Base-by-base conservation (phyloP, 2,113 vertebrate species). In the Anolis sagrei region DNA sequence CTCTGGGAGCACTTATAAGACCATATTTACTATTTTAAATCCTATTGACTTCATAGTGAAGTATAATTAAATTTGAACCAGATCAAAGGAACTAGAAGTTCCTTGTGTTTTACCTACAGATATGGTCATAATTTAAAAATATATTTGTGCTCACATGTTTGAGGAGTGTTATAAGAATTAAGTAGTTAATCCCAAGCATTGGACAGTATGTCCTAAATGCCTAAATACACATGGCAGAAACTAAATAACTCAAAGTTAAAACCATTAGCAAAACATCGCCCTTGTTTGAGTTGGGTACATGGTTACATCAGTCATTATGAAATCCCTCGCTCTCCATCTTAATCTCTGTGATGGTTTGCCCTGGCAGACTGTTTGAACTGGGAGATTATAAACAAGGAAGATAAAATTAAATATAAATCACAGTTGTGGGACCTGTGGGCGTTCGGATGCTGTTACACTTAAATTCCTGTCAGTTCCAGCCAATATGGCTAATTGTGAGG, bases 181-280 rank as follows among this genome's bases (percentile, higher is more conserved):
- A 95, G 90, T 92, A 95, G 94, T 94, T 96, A 96, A 95, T 96
- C 94, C 95, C 93, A 94, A 94, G 90, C 90, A 93, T 96, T 96
- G 96, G 93, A 92, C 95, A 94, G 95, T 96, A 93, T 6, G 93
- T 89, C 92, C 92, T 92, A 96, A 95, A 96, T 94, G 91, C 94
- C 94, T 95, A 95, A 95, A 95, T 96, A 95, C 95, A 94, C 95
- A 90, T 93, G 84, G 72, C 89, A 94, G 94, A 93, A 92, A 94
- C 96, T 94, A 94, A 93, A 96, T 93, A 95, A 93, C 93, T 93
- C 93, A 88, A 93, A 91, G 64, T 73, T 83, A 93, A 95, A 96
- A 95, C 94, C 95, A 93, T 95, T 90, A 87, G 92, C 61, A 90
- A 92, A 93, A 79, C 77, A 64, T 93, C 87, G 87, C 92, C 90